A percentile compares a stretch with the other conserved stretches of the same genome.
phyloP scores from a whole-genome alignment of 1,140 invertebrate genomes.

The Maniola jurtina region DNA sequence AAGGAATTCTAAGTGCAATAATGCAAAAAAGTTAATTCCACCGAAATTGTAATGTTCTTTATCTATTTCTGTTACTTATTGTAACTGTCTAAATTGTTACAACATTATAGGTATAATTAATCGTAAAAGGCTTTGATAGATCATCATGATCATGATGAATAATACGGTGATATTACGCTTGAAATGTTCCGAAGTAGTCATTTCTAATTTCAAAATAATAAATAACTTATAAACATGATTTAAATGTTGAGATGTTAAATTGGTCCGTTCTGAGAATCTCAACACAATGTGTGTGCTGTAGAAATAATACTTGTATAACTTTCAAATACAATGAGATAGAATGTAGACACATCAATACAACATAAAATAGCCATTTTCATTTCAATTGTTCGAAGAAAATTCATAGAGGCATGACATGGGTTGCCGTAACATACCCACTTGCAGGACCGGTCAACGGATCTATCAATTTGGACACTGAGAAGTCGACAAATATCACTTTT shows the following conservation, averaged over 20 bases:
- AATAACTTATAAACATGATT: neutral
- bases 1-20: too few relatives aligned
- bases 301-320: conserved; percentile 7
- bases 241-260: conserved; percentile 8
- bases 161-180: too few relatives aligned
- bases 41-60: too few relatives aligned
- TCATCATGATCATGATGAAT: too few relatives aligned
- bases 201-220: neutral
- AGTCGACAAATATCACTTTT: conserved; percentile 61
- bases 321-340: conserved; percentile 5
- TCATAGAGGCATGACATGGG: conserved; percentile 59
- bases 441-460: conserved; percentile 50
- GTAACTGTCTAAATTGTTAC: too few relatives aligned
- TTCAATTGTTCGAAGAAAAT: conserved; percentile 51
- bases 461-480: conserved; percentile 66
- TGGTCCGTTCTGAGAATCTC: neutral
- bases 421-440: conserved; percentile 52
- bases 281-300: neutral
- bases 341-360: conserved; percentile 9
- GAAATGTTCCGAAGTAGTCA: too few relatives aligned
- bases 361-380: conserved; percentile 44
- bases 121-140: too few relatives aligned
- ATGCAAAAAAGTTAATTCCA: too few relatives aligned
- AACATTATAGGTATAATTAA: too few relatives aligned
- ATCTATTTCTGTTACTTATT: too few relatives aligned